Base-by-base conservation (phyloP, 37 sponge, comb jelly and placozoan genomes). In the Mnemiopsis leidyi region DNA sequence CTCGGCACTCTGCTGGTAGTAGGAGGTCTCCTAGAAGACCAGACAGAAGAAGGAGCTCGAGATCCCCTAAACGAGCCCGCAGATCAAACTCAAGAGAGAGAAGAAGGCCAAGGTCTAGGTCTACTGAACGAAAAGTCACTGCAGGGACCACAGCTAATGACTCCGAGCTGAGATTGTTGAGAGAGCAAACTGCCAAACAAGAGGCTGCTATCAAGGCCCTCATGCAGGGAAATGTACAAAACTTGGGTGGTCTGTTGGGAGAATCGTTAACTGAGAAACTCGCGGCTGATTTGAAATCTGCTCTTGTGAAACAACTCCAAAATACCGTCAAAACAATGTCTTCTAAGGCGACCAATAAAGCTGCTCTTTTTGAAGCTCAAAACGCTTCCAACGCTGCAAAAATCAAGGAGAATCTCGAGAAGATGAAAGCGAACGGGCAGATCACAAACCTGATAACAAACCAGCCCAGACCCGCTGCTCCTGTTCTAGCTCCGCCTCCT, bases 181-280 rank as follows among this genome's bases (percentile, higher is more conserved):
- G 90, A 40, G 90, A 85, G 36, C 90, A 85, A 33, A 85, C 90
- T 40, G 90, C 90, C 26, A 85, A 85, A 39, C 90, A 85, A 39
- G 90, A 85, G 23, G 61, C 40, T 3, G 90, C 90, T 38, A 85
- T 85, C 90, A 85, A 85, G 35, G 90, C 90, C 1, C 90, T 85
- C 7, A 85, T 85, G 90, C 40, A 85, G 48, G 90, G 90, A 16
- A 85, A 85, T 33, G 35, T 85, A 24, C 61, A 40, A 3, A 85
- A 85, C 23, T 28, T 85, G 5, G 90, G 90, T 0, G 90, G 61
- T 16, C 29, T 85, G 90, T 28, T 85, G 7, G 90, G 90, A 38
- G 61, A 85, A n/a, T 85, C 90, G 24, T 61, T 85, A 16, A 85
- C 90, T 38, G 90, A 85, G 48, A 85, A 85, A 85, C 61, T 85